These are phyloP conservation scores for Dryobota labecula DNA, from an alignment of 2,888 invertebrate species.

Conservation along the genomic window DNA sequence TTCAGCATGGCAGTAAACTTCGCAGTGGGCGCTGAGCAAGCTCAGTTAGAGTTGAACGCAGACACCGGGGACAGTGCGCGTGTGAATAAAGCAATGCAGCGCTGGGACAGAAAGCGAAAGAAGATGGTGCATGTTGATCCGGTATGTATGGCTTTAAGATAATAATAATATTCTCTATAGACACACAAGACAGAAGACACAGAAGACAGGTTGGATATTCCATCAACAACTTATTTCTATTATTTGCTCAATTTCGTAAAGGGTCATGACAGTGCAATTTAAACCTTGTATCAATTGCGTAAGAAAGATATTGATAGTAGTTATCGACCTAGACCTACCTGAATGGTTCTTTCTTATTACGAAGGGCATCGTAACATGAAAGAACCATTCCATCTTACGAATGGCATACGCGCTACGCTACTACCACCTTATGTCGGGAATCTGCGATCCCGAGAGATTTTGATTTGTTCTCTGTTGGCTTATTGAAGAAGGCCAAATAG, in stretches of 20 bases:
- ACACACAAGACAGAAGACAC: too few relatives aligned
- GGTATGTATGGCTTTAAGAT: slow-evolving; percentile 79
- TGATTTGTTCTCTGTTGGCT: too few relatives aligned
- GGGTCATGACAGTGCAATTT: neutral
- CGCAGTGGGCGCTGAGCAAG: slow-evolving; percentile 94
- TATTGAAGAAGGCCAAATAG: too few relatives aligned
- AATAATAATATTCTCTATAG: neutral
- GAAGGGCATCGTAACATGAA: too few relatives aligned
- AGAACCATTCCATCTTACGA: too few relatives aligned
- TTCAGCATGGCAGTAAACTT: slow-evolving; percentile 95
- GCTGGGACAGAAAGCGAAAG: slow-evolving; percentile 99
- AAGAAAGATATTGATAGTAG: neutral
- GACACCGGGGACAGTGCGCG: slow-evolving; percentile 93
- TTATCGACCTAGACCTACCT: too few relatives aligned
- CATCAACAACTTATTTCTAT: too few relatives aligned
- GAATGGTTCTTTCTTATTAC: too few relatives aligned
- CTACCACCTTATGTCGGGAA: too few relatives aligned
- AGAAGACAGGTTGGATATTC: too few relatives aligned
- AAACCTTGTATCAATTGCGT: neutral
- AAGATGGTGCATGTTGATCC: slow-evolving; percentile 95
- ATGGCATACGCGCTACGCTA: too few relatives aligned
- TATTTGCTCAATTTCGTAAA: neutral
- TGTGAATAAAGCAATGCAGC: slow-evolving; percentile 91
- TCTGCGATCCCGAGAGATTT: too few relatives aligned
- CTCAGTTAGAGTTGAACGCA: slow-evolving; percentile 95